Conservation (phyloP, 1,140 invertebrate species). For the Drosophila tristis region DNA sequence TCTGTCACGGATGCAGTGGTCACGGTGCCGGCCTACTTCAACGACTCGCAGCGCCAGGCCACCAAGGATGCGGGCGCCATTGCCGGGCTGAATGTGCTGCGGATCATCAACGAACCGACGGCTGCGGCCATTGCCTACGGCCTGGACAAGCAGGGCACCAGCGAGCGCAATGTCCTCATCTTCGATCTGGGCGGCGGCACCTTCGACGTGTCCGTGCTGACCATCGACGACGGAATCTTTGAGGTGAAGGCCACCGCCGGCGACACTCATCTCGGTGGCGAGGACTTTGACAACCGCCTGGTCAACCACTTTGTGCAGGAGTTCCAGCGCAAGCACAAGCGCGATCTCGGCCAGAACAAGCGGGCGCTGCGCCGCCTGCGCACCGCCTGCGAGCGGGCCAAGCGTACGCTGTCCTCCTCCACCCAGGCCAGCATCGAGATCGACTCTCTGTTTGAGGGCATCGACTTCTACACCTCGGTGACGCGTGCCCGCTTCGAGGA, state of each 20-base stretch:
- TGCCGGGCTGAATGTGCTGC: slow-evolving; percentile 92
- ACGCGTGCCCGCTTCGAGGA: slow-evolving; percentile 98
- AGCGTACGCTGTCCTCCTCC: slow-evolving; percentile 96
- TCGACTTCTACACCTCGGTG: slow-evolving; percentile 98
- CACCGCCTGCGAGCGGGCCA: slow-evolving; percentile 97
- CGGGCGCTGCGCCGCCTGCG: slow-evolving; percentile 94
- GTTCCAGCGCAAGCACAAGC: slow-evolving; percentile 98
- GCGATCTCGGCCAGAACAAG: slow-evolving; percentile 95
- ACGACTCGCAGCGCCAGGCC: slow-evolving; percentile 95
- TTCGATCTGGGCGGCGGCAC: slow-evolving; percentile 99
- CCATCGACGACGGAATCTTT: slow-evolving; percentile 97
- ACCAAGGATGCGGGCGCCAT: slow-evolving; percentile 96
- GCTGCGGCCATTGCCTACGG: slow-evolving; percentile 99
- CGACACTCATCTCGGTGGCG: slow-evolving; percentile 98
- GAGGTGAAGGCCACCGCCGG: slow-evolving; percentile 98
- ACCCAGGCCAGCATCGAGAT: slow-evolving; percentile 97
- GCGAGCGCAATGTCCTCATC: slow-evolving; percentile 93
- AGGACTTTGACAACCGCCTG: slow-evolving; percentile 97
- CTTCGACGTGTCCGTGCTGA: slow-evolving; percentile 98
- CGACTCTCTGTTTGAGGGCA: slow-evolving; percentile 96
- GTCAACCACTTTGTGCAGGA: slow-evolving; percentile 98
- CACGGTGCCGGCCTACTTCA: slow-evolving; percentile 96
- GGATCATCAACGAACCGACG: slow-evolving; percentile 98
- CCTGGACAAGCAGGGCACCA: slow-evolving; percentile 96
- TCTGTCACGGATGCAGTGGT: slow-evolving; percentile 94